Base-by-base conservation (phyloP, 2,797 vertebrate genomes). In the Hirundo rustica region DNA sequence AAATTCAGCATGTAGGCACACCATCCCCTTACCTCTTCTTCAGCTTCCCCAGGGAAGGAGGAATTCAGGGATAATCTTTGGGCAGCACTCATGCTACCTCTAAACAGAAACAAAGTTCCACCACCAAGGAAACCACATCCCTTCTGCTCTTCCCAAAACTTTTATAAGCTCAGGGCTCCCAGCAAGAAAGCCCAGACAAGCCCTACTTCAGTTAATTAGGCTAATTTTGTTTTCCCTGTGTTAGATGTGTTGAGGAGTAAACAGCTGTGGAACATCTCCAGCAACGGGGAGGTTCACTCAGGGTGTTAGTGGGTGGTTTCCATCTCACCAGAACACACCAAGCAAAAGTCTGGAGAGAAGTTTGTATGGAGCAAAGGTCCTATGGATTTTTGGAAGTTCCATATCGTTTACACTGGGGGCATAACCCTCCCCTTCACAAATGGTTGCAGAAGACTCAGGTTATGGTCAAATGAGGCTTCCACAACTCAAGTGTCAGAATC, bases 151-250 rank as follows among this genome's bases (percentile, higher is more conserved):
- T 66, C 79, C 18, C 34, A 17, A 77, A 62, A 11, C 12, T 34
- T 85, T 78, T 78, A 40, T 65, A 72, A 77, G 29, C 18, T 87
- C 58, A 81, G 45, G 6, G 12, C 2, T 60, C 38, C 16, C 72
- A 67, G 8, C 9, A 12, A 91, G 48, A 64, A 77, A 21, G 16
- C 78, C 40, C 87, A 88, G 72, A 54, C 68, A 88, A 81, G 38
- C 78, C 48, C 51, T 76, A 5, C 60, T 95, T 85, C 81, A 94
- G 92, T 93, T 87, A 92, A 85, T 83, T 67, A 60, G 67, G 76
- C 57, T 91, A 93, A 60, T 26, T 78, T 3, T 85, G 51, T 89
- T 86, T 95, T 89, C 51, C 74, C 51, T 38, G 5, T 18, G 50
- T 89, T 74, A 91, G 87, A 29, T 80, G 9, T 54, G 70, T 48